Conservation (phyloP, 2,113 vertebrate genomes). For the Elaphurus davidianus region DNA sequence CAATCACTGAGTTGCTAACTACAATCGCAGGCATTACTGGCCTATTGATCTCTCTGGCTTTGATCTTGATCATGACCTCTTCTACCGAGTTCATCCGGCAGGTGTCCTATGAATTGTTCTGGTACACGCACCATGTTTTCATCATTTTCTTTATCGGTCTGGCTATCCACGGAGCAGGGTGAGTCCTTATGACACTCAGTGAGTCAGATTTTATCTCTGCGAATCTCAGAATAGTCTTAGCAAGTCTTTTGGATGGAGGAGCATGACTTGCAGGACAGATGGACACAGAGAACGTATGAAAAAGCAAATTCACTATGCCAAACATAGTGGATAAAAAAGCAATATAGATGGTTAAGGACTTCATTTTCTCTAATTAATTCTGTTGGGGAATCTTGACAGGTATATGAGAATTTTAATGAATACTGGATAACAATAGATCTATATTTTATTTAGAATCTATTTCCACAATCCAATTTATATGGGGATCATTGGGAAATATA, state of each 20-base stretch:
- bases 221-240: neutral
- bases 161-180: conserved; percentile 85
- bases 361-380: neutral
- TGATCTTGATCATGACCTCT: conserved; percentile 85
- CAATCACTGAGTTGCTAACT: conserved; percentile 71
- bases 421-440: neutral
- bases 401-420: neutral
- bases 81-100: conserved; percentile 82
- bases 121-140: conserved; percentile 85
- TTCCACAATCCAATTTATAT: neutral
- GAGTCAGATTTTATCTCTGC: neutral
- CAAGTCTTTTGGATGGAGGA: neutral
- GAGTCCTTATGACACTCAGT: conserved; percentile 55
- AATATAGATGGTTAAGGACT: neutral
- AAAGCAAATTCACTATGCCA: neutral
- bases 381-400: neutral
- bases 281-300: neutral
- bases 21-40: conserved; percentile 84
- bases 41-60: conserved; percentile 82
- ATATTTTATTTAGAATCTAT: neutral
- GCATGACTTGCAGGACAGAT: neutral
- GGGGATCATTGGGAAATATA: neutral
- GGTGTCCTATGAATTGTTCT: conserved; percentile 86
- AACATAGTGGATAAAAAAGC: neutral
- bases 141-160: conserved; percentile 84